phyloP scores from a whole-genome alignment of 2,797 vertebrate genomes.

The Lophius americanus region DNA sequence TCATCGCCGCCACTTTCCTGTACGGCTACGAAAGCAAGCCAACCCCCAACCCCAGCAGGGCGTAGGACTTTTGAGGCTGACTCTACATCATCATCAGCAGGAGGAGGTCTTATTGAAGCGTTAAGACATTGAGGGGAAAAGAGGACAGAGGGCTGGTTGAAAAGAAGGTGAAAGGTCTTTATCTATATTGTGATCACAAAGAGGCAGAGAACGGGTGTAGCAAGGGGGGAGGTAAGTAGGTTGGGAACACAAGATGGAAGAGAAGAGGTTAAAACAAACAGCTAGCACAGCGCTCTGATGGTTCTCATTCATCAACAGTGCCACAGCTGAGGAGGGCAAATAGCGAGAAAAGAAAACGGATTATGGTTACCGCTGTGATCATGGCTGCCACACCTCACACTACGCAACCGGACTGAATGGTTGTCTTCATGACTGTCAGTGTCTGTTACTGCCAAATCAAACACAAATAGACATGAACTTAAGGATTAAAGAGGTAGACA shows the following conservation, averaged over 20 bases:
- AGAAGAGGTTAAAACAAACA: constrained; percentile 4
- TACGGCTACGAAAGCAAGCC: constrained; percentile 94
- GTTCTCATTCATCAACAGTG: constrained; percentile 68
- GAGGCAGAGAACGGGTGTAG: neutral
- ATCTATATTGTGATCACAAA: constrained; percentile 34
- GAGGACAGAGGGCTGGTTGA: constrained; percentile 27
- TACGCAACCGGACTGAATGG: constrained; percentile 30
- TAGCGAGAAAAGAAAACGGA: constrained; percentile 27
- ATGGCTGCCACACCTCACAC: constrained; percentile 23
- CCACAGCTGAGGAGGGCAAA: constrained; percentile 60
- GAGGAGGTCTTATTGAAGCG: constrained; percentile 36
- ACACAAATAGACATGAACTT: neutral
- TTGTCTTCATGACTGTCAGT: constrained; percentile 41
- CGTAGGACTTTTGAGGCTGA: constrained; percentile 74
- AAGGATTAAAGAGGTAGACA: neutral
- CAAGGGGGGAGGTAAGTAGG: constrained; percentile 8
- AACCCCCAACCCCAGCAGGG: constrained; percentile 89
- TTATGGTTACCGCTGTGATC: constrained; percentile 8
- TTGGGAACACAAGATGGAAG: neutral
- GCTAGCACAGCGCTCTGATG: constrained; percentile 48
- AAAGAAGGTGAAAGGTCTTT: constrained; percentile 43
- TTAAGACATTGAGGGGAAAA: constrained; percentile 24
- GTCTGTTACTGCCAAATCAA: constrained; percentile 30
- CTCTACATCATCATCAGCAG: constrained; percentile 43
- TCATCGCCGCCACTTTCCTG: constrained; percentile 95